phyloP scores from a whole-genome alignment of 2,113 vertebrate species.

The Xenopus laevis region DNA sequence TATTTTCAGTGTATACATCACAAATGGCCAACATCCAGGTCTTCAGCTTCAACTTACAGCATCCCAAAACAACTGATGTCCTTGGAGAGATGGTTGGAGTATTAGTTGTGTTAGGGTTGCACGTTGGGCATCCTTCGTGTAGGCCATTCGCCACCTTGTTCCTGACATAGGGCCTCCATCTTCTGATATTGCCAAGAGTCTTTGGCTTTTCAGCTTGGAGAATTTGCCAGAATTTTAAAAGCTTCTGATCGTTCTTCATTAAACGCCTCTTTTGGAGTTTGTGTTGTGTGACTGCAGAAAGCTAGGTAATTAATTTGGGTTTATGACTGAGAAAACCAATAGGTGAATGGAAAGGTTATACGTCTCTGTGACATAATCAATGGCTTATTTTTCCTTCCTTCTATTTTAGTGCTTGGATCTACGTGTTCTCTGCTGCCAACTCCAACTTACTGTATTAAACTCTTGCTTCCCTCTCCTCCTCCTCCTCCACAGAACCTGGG shows the following conservation, averaged over 20 bases:
- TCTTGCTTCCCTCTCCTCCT: conserved; percentile 30
- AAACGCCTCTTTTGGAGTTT: conserved; percentile 8
- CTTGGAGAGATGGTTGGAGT: too few relatives aligned
- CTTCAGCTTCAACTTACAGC: too few relatives aligned
- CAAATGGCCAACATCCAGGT: background rate
- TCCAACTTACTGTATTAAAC: conserved; percentile 30
- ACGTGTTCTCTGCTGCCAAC: conserved; percentile 12
- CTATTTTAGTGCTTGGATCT: conserved; percentile 28
- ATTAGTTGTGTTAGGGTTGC: too few relatives aligned
- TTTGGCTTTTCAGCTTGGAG: background rate
- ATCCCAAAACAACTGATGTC: too few relatives aligned
- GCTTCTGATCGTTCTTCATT: background rate
- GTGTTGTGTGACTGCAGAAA: background rate
- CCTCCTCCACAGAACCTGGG: conserved; percentile 36
- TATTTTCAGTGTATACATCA: too few relatives aligned
- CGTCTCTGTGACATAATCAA: conserved; percentile 36
- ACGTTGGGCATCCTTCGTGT: too few relatives aligned
- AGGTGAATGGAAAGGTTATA: conserved; percentile 28
- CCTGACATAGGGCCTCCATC: too few relatives aligned
- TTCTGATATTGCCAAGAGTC: too few relatives aligned
- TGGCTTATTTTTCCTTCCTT: conserved; percentile 30
- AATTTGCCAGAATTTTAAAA: background rate
- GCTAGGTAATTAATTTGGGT: conserved; percentile 17
- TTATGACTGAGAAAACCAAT: conserved; percentile 10
- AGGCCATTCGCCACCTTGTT: too few relatives aligned